Conservation (phyloP, 2,888 invertebrate species). For the Augochlorella aurata region DNA sequence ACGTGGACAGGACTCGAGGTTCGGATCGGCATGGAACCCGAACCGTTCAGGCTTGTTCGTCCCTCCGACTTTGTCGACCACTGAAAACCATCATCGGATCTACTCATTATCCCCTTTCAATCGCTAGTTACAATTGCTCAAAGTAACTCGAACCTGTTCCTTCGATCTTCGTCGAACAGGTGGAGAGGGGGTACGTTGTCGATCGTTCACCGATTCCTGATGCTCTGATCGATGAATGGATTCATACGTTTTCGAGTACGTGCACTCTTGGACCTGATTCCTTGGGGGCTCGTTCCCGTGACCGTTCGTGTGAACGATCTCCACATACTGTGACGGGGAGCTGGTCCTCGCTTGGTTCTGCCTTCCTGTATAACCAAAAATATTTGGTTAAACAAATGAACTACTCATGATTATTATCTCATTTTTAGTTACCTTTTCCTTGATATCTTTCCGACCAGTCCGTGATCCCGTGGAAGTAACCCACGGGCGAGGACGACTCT, state of each 20-base stretch:
- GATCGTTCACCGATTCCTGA: slow-evolving; percentile 57
- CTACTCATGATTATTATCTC: too few species aligned
- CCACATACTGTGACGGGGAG: slow-evolving; percentile 74
- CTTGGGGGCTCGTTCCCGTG: slow-evolving; percentile 66
- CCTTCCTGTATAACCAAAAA: slow-evolving; percentile 59
- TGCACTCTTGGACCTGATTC: slow-evolving; percentile 68
- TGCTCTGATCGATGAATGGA: slow-evolving; percentile 64
- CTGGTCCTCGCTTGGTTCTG: slow-evolving; percentile 62
- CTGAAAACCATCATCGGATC: slow-evolving; percentile 40
- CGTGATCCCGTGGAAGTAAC: slow-evolving; percentile 89
- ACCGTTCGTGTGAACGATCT: slow-evolving; percentile 66
- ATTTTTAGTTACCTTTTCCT: slow-evolving; percentile 47
- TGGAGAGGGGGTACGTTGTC: slow-evolving; percentile 75
- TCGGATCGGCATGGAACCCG: slow-evolving; percentile 58
- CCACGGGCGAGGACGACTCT: slow-evolving; percentile 76
- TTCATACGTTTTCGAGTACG: slow-evolving; percentile 71
- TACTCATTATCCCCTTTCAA: not conserved
- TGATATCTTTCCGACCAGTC: slow-evolving; percentile 89
- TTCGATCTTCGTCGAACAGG: slow-evolving; percentile 74
- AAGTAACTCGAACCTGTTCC: slow-evolving; percentile 67
- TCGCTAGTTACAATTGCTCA: not conserved
- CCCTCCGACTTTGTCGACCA: slow-evolving; percentile 68
- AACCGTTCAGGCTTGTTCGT: slow-evolving; percentile 64
- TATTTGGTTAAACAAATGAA: not conserved
- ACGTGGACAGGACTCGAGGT: slow-evolving; percentile 76